Evolutionary conservation across 2,888 invertebrate genomes (phyloP), one percentile per base, ranked within the genome.

Genomic region (Asteroscopus sphinx): DNA sequence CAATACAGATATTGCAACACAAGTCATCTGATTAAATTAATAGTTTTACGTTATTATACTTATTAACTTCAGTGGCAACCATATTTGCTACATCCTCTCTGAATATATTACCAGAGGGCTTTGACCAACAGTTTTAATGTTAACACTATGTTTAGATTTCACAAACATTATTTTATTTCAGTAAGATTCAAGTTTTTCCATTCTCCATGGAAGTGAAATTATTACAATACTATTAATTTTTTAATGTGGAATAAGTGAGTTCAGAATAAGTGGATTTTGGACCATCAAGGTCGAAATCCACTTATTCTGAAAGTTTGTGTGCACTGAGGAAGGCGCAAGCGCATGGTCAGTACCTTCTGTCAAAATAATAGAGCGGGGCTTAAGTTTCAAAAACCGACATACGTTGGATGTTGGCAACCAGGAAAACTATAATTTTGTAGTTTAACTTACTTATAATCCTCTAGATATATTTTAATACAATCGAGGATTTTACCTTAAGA

Each of bases 41-140:
- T 16, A 25, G 15, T 56, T 35, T 42, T 2, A 32, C 4, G 35
- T 32, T 35, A 15, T 1, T 21, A 21, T 21, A 21, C 2, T 28
- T 45, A 33, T 36, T 3, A n/a, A 2, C 0, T 33, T 8, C 3
- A 17, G 25, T 56, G 72, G 41, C 72, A 70, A 59, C 71, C 72
- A 36, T 70, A 47, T 52, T 36, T 17, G 21, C 41, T 33, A 45
- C 55, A 59, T 63, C 55, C 51, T 70, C 52, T 71, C 13, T n/a
- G 53, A 56, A 68, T 71, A 67, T 35, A 71, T 67, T 59, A 56
- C 42, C 17, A 15, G 36, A 59, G 60, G 54, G 52, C 60, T 67
- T 53, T 67, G 42, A 66, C 46, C 67, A 59, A 53, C 42, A 13
- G 26, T 53, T 35, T 15, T 17, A 35, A 52, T 30, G 41, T 26